Percentiles rank a stretch among this genome's conserved stretches.
These are phyloP conservation scores for Strigamia crassipes DNA, from an alignment of 2,888 invertebrate genomes.

Conservation along the genomic window DNA sequence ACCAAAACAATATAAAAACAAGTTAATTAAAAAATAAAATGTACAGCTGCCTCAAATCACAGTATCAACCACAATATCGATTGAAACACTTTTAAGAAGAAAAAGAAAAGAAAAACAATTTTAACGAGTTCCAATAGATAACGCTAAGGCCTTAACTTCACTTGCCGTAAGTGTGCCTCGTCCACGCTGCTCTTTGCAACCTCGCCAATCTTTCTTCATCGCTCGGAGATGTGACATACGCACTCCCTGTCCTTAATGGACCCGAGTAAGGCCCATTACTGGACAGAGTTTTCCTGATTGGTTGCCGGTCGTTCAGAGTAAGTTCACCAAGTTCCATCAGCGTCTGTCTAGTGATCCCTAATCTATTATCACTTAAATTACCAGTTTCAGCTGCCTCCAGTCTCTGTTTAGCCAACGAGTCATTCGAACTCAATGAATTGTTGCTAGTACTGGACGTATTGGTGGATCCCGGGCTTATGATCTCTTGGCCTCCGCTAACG, in stretches of 20 bases:
- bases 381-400: constrained; percentile 36
- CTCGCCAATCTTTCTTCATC: constrained; percentile 41
- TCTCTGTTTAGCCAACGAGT: constrained; percentile 44
- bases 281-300: neutral
- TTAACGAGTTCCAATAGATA: neutral
- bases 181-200: constrained; percentile 43
- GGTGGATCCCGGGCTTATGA: constrained; percentile 44
- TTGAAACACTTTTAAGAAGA: neutral
- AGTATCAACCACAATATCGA: neutral
- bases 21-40: neutral
- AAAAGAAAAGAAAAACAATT: neutral
- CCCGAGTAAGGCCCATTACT: constrained; percentile 28
- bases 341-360: constrained; percentile 27
- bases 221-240: constrained; percentile 17
- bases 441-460: constrained; percentile 46
- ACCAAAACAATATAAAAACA: neutral
- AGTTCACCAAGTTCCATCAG: constrained; percentile 43
- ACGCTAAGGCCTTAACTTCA: neutral
- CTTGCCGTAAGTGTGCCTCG: constrained; percentile 46
- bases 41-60: constrained; percentile 17
- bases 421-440: constrained; percentile 45
- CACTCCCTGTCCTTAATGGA: constrained; percentile 46
- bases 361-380: constrained; percentile 20
- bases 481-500: neutral
- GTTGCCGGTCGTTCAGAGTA: constrained; percentile 24